Conservation (phyloP, 2,888 invertebrate species). For the Phyllotreta cruciferae region DNA sequence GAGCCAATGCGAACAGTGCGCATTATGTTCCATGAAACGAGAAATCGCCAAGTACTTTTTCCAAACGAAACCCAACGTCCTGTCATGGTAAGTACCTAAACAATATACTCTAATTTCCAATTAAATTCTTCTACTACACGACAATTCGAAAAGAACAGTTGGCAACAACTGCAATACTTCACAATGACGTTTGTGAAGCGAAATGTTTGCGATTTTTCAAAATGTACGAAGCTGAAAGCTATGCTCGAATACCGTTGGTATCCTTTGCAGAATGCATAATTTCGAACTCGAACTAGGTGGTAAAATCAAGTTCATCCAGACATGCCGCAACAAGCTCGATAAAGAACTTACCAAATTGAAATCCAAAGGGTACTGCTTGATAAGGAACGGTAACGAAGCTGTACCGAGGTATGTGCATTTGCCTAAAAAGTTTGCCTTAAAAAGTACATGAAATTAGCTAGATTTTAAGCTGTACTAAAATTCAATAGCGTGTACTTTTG, state of each 20-base stretch:
- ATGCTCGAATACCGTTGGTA: too few relatives aligned
- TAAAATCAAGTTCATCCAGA: slow-evolving; percentile 32
- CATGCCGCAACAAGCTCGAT: slow-evolving; percentile 33
- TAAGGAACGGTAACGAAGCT: not conserved
- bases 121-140: too few relatives aligned
- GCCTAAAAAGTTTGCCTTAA: too few relatives aligned
- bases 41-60: slow-evolving; percentile 2
- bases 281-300: slow-evolving; percentile 14
- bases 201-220: slow-evolving; percentile 5
- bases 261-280: not conserved
- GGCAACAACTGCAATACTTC: too few relatives aligned
- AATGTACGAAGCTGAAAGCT: not conserved
- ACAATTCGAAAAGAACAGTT: too few relatives aligned
- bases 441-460: too few relatives aligned
- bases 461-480: too few relatives aligned
- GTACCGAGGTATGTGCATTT: slow-evolving; percentile 16
- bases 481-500: too few relatives aligned
- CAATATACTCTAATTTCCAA: too few relatives aligned
- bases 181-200: too few relatives aligned
- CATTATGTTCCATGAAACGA: not conserved
- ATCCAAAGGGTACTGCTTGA: slow-evolving; percentile 35
- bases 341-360: slow-evolving; percentile 34
- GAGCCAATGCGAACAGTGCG: not conserved
- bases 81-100: slow-evolving; percentile 5
- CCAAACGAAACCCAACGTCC: not conserved